These are phyloP conservation scores for Camponotus vicinus DNA, from an alignment of 1,140 invertebrate genomes.

Conservation along the genomic window DNA sequence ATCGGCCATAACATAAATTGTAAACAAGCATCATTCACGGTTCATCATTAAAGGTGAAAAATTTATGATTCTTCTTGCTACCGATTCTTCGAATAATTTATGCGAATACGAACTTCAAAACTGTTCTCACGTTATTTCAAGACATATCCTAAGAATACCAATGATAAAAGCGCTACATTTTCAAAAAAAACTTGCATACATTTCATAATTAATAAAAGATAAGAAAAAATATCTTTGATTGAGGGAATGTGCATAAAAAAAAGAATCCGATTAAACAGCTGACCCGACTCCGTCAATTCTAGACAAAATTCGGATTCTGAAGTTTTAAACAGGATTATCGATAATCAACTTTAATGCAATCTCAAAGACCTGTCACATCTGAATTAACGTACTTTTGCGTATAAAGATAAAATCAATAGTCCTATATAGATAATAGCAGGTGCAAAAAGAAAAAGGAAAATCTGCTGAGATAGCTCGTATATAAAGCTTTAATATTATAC, in stretches of 20 bases:
- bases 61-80: not conserved
- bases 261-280: not conserved
- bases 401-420: conserved; percentile 23
- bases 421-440: not conserved
- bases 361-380: not conserved
- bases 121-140: not conserved
- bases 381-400: not conserved
- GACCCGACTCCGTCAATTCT: conserved; percentile 1
- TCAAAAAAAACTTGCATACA: not conserved
- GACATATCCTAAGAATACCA: conserved; percentile 8
- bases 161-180: not conserved
- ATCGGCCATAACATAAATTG: conserved; percentile 7
- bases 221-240: not conserved
- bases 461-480: not conserved
- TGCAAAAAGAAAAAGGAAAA: not conserved
- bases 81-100: not conserved
- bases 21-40: not conserved
- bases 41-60: not conserved
- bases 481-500: not conserved
- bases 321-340: not conserved
- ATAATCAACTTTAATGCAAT: conserved; percentile 31
- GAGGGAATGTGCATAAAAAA: not conserved
- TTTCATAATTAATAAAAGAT: conserved; percentile 22
- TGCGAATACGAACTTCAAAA: not conserved
- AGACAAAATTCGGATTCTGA: not conserved